phyloP scores from a whole-genome alignment of 2,888 invertebrate species.

The Lordiphosa fenestrarum region DNA sequence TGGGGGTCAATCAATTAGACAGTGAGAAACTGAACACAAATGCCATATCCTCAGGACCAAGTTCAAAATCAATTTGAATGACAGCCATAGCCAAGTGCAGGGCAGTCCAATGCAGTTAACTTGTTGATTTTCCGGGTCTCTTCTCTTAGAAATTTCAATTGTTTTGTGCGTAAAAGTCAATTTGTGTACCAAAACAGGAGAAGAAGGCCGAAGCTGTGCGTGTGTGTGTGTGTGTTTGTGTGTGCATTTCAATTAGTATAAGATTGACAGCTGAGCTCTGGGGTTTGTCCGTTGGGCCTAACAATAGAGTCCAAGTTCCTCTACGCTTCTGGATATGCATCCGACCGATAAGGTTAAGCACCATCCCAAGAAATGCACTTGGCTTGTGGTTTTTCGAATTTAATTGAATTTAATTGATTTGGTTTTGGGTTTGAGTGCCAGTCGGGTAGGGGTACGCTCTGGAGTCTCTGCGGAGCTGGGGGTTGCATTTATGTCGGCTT shows the following conservation, averaged over 20 bases:
- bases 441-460: slow-evolving; percentile 15
- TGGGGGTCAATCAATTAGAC: slow-evolving; percentile 43
- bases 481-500: slow-evolving; percentile 28
- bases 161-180: slow-evolving; percentile 64
- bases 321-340: slow-evolving; percentile 25
- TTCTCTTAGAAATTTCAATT: slow-evolving; percentile 52
- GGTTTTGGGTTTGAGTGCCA: slow-evolving; percentile 21
- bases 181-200: slow-evolving; percentile 45
- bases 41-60: slow-evolving; percentile 16
- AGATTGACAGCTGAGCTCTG: slow-evolving; percentile 60
- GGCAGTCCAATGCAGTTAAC: slow-evolving; percentile 44
- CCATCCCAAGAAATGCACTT: slow-evolving; percentile 46
- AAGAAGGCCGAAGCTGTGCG: slow-evolving; percentile 3
- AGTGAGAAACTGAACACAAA: slow-evolving; percentile 43
- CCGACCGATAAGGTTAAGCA: slow-evolving; percentile 51
- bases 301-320: slow-evolving; percentile 36
- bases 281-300: slow-evolving; percentile 18
- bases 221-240: slow-evolving; percentile 23
- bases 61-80: slow-evolving; percentile 28
- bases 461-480: slow-evolving; percentile 1
- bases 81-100: slow-evolving; percentile 23
- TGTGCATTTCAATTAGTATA: slow-evolving; percentile 56
- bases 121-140: slow-evolving; percentile 55
- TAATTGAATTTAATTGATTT: slow-evolving; percentile 74
- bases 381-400: slow-evolving; percentile 63